Evolutionary conservation across 2,797 vertebrate genomes (phyloP).

Genomic region (Threskiornis aethiopicus): DNA sequence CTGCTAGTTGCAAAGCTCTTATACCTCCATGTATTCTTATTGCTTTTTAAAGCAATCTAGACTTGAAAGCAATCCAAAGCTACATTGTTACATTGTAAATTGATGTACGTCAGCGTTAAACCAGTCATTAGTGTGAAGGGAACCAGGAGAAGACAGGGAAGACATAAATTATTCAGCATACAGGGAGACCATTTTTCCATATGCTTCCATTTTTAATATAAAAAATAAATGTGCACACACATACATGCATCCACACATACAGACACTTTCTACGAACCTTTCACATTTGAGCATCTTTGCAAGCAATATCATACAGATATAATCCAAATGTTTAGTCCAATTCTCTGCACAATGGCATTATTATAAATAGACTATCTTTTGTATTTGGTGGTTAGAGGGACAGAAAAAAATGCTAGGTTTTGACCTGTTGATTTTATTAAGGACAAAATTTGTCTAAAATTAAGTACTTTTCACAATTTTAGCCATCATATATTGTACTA

Average conservation of each 20-base stretch:
- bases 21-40: neutral
- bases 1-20: slow-evolving; percentile 8
- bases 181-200: slow-evolving; percentile 17
- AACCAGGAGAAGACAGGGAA: slow-evolving; percentile 11
- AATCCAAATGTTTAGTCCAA: neutral
- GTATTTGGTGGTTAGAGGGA: neutral
- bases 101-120: slow-evolving; percentile 28
- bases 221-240: neutral
- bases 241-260: neutral
- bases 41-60: slow-evolving; percentile 43
- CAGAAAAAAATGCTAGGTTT: neutral
- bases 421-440: neutral
- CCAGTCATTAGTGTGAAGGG: slow-evolving; percentile 26
- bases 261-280: neutral
- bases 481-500: neutral
- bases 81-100: slow-evolving; percentile 42
- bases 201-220: neutral
- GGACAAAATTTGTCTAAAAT: neutral
- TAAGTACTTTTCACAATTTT: neutral
- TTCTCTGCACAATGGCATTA: neutral
- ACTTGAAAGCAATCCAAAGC: slow-evolving; percentile 48
- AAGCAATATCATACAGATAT: neutral
- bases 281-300: neutral
- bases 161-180: slow-evolving; percentile 50
- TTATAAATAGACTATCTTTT: neutral